These are phyloP conservation scores for Ginglymostoma cirratum DNA, from an alignment of 2,113 vertebrate species.

Conservation along the genomic window DNA sequence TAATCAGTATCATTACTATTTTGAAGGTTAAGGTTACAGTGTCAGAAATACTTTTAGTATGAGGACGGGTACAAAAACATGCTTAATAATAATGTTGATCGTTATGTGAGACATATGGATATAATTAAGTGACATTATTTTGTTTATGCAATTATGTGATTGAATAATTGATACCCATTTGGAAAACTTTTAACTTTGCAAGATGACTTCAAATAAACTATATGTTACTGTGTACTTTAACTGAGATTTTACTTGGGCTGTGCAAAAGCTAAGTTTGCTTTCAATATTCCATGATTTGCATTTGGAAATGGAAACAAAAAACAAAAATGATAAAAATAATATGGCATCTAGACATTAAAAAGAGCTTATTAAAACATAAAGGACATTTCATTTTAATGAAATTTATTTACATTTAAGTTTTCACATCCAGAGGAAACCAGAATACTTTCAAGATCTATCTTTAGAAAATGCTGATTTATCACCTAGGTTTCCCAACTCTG, in stretches of 20 bases:
- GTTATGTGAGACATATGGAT: slow-evolving; percentile 18
- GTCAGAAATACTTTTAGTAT: not conserved
- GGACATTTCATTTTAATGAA: not conserved
- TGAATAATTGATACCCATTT: slow-evolving; percentile 24
- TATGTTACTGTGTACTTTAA: not conserved
- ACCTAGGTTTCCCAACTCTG: not conserved
- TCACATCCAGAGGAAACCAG: not conserved
- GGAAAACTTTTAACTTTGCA: slow-evolving; percentile 15
- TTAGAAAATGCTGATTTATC: not conserved
- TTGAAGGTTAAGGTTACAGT: not conserved
- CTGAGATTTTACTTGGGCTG: not conserved
- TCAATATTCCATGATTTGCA: not conserved
- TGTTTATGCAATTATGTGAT: not conserved
- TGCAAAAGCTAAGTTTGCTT: not conserved
- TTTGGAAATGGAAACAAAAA: not conserved
- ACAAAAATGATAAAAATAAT: not conserved
- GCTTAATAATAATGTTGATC: slow-evolving; percentile 4
- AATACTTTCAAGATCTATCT: not conserved
- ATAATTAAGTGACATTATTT: slow-evolving; percentile 22
- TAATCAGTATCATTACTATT: not conserved
- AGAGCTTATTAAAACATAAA: not conserved
- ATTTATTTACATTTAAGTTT: not conserved
- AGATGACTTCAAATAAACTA: slow-evolving; percentile 8
- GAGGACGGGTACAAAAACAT: not conserved
- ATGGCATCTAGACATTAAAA: not conserved